A percentile compares a stretch with the other conserved stretches of the same genome.
Evolutionary conservation across 2,888 invertebrate genomes (phyloP).

Genomic region (Megastigmus dorsalis): DNA sequence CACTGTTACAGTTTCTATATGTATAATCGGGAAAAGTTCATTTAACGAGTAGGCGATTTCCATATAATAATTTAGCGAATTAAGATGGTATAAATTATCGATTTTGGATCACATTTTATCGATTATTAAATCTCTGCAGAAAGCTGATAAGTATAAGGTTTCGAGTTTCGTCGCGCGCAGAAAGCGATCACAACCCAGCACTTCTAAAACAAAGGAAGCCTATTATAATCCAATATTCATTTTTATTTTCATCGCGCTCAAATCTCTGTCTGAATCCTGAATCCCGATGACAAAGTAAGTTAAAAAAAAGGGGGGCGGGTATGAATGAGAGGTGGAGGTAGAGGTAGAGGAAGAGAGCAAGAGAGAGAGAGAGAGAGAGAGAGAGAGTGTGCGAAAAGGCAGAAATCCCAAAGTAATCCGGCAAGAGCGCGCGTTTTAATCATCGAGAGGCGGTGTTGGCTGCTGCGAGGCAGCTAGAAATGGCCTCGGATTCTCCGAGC

Average conservation of each 20-base stretch:
- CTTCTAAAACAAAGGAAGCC: too few relatives aligned
- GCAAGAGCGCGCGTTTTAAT: constrained; percentile 40
- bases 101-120: too few relatives aligned
- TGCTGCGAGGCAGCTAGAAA: constrained; percentile 30
- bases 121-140: too few relatives aligned
- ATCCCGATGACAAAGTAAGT: too few relatives aligned
- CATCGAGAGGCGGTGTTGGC: constrained; percentile 28
- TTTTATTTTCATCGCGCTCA: neutral
- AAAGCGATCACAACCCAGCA: too few relatives aligned
- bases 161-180: too few relatives aligned
- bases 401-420: constrained; percentile 36
- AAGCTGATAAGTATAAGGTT: too few relatives aligned
- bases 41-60: too few relatives aligned
- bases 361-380: neutral
- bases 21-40: too few relatives aligned
- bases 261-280: neutral
- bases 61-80: too few relatives aligned
- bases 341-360: neutral
- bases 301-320: neutral
- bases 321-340: neutral
- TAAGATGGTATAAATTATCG: too few relatives aligned
- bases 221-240: neutral
- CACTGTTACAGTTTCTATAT: too few relatives aligned
- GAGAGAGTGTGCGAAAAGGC: neutral
- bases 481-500: constrained; percentile 19